Conservation (phyloP, 2,113 vertebrate genomes). For the Muntiacus reevesi region DNA sequence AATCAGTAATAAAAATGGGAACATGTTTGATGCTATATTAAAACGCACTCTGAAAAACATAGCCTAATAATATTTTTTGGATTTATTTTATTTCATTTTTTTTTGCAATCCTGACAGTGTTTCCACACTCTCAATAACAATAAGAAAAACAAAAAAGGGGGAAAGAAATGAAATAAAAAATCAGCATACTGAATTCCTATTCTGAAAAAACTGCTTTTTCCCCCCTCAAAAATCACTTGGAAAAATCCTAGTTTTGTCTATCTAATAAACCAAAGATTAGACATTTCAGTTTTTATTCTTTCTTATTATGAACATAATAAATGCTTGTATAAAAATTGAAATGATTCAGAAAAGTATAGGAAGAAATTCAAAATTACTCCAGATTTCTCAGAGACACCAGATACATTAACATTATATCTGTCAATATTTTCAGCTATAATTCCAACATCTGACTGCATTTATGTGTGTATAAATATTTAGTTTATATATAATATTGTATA, state of each 20-base stretch:
- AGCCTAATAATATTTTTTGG: conserved; percentile 49
- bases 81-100: conserved; percentile 31
- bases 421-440: neutral
- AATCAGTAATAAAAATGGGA: conserved; percentile 75
- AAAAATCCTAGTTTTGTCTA: neutral
- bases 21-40: conserved; percentile 74
- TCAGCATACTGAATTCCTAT: neutral
- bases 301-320: neutral
- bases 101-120: conserved; percentile 31
- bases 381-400: neutral
- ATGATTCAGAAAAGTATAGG: neutral
- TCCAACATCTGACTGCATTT: neutral
- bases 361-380: neutral
- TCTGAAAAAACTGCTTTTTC: neutral
- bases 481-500: neutral
- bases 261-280: neutral
- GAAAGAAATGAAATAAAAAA: neutral
- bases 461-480: neutral
- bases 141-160: conserved; percentile 23
- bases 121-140: conserved; percentile 55
- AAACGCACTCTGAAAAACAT: conserved; percentile 67
- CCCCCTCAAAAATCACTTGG: neutral
- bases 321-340: neutral
- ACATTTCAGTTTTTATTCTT: conserved; percentile 25
- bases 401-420: neutral